These are phyloP conservation scores for Parazoanthus darwini DNA, from an alignment of 92 coral and sea anemone species.

Conservation along the genomic window DNA sequence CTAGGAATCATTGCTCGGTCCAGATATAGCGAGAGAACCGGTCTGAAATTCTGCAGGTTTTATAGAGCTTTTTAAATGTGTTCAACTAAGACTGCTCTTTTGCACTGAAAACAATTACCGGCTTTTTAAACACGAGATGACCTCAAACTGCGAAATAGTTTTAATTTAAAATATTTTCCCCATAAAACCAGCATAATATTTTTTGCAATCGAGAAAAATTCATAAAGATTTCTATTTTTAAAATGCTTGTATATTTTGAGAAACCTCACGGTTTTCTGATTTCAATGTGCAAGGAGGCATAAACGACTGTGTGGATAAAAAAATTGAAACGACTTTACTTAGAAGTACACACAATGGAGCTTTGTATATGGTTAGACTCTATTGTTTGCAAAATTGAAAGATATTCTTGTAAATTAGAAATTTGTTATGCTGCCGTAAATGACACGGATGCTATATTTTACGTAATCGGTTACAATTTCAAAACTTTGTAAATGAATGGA, in stretches of 20 bases:
- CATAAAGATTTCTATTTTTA: not conserved
- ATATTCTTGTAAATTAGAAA: not conserved
- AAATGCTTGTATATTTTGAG: not conserved
- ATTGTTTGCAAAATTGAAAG: conserved; percentile 12
- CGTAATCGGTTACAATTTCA: not conserved
- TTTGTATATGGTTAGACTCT: not conserved
- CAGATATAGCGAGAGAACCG: not conserved
- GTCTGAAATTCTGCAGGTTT: not conserved
- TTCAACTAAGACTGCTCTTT: not conserved
- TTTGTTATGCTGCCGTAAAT: not conserved
- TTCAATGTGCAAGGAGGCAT: not conserved
- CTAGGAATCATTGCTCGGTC: not conserved
- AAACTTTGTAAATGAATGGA: not conserved
- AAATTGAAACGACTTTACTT: not conserved
- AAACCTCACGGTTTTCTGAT: not conserved
- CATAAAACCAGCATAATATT: not conserved
- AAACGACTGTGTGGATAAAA: not conserved
- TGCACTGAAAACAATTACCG: not conserved
- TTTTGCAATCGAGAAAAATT: not conserved
- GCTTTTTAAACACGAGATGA: not conserved
- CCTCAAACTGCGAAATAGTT: too few relatives aligned
- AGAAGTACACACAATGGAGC: not conserved
- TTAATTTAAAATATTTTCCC: not conserved
- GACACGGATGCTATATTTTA: not conserved
- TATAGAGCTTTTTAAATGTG: too few relatives aligned